These are phyloP conservation scores for Drosophila novamexicana DNA, from an alignment of 1,140 invertebrate species.

Conservation along the genomic window DNA sequence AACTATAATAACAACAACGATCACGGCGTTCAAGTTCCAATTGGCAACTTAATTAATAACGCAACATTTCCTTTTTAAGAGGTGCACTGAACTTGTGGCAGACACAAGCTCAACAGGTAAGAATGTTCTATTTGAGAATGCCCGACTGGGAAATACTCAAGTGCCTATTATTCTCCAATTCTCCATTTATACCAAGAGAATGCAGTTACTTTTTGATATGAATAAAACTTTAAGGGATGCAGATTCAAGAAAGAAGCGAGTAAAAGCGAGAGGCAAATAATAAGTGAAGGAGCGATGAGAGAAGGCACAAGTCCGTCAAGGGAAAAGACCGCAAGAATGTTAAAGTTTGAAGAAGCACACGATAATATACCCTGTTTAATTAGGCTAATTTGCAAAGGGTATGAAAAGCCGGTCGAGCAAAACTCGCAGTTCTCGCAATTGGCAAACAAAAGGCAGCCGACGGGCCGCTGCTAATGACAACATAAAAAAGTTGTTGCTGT, in stretches of 20 bases:
- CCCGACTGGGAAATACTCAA: neutral
- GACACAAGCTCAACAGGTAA: constrained; percentile 16
- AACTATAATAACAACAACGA: neutral
- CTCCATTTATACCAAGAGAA: too few relatives aligned
- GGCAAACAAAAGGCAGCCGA: constrained; percentile 34
- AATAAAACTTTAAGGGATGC: too few relatives aligned
- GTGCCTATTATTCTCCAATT: too few relatives aligned
- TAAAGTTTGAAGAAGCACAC: too few relatives aligned
- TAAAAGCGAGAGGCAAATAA: too few relatives aligned
- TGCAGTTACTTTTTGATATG: too few relatives aligned
- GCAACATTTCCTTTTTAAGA: constrained; percentile 32
- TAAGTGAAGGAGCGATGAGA: too few relatives aligned
- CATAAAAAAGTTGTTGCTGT: constrained; percentile 42
- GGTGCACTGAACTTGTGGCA: constrained; percentile 33
- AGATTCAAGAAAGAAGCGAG: too few relatives aligned
- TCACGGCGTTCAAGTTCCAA: constrained; percentile 4
- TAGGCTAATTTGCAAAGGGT: constrained; percentile 3
- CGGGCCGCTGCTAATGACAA: constrained; percentile 36
- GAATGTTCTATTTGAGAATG: neutral
- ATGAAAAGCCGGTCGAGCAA: constrained; percentile 36
- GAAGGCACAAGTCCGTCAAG: too few relatives aligned
- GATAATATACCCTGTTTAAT: constrained; percentile 17
- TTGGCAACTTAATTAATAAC: constrained; percentile 27
- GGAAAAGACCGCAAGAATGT: too few relatives aligned
- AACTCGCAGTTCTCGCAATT: constrained; percentile 17